Evolutionary conservation across 1,140 invertebrate genomes (phyloP), one percentile per base, ranked within the genome.

Genomic region (Penaeus japonicus): DNA sequence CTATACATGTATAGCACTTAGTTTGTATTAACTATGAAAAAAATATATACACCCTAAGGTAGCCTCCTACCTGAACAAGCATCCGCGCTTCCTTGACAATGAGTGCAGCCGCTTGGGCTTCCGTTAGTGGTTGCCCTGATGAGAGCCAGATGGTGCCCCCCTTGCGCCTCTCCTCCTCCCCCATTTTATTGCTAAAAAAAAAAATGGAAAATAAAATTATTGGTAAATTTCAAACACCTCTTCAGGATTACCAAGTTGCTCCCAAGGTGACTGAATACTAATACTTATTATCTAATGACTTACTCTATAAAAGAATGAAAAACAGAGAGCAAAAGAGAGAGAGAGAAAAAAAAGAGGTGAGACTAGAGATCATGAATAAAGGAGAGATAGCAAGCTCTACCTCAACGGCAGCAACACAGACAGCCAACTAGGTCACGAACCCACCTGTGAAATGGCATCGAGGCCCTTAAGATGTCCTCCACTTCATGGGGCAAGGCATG

Each of bases 21-120:
- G 12, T 39, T 7, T 39, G 39, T 39, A 7, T 39, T 4, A 4
- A 39, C 35, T 39, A 39, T 39, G 7, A 4, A 10, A 35, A 80
- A 80, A 39, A 24, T 27, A 57, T 24, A 79, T 27, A 4, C 24
- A 32, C 32, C 65, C 59, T 27, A 10, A 65, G 7, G 62, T 5
- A 65, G 62, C 65, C 47, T 7, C 35, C 81, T 79, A 93, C 93
- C 91, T 95, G 93, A 7, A 96, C 92, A 92, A 95, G 94, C 89
- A 93, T 93, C 91, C 96, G 95, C 24, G 98, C 97, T 93, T 98
- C 96, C 55, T 94, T 91, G 57, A 99, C 95, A 5, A 99, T 93
- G 79, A 96, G 93, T 86, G 93, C 91, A 27, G 98, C 97, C 24
- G 97, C 97, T 93, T 98, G 95, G 87, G 93, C 94, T 70, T 96